Conservation (phyloP, 2,888 invertebrate species). For the Laothoe populi region DNA sequence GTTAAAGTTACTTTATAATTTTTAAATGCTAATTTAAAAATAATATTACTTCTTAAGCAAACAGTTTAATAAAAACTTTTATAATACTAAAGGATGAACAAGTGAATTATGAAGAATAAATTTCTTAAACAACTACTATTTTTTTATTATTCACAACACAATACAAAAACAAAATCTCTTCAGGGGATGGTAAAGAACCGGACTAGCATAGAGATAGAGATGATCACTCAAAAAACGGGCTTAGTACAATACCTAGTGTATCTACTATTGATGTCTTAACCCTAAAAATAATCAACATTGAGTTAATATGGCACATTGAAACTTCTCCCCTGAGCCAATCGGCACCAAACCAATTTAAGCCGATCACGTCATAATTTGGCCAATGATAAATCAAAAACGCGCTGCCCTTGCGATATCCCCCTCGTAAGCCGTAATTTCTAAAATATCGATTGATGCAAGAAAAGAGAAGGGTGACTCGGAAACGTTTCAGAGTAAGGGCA, state of each 20-base stretch:
- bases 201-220: too few relatives aligned
- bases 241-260: neutral
- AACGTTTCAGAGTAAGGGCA: slow-evolving; percentile 18
- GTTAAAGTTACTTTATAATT: too few relatives aligned
- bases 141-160: too few relatives aligned
- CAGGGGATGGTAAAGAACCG: too few relatives aligned
- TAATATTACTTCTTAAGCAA: too few relatives aligned
- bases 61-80: too few relatives aligned
- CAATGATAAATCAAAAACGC: slow-evolving; percentile 25
- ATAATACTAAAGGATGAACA: too few relatives aligned
- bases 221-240: too few relatives aligned
- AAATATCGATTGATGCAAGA: slow-evolving; percentile 18
- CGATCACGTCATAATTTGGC: neutral
- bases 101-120: too few relatives aligned
- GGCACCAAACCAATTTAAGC: neutral
- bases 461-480: slow-evolving; percentile 12
- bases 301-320: neutral
- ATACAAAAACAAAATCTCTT: too few relatives aligned
- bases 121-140: too few relatives aligned
- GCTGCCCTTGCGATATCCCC: slow-evolving; percentile 15
- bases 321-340: neutral
- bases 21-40: too few relatives aligned
- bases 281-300: neutral
- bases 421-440: slow-evolving; percentile 6
- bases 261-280: neutral